Base-by-base conservation (phyloP, 2,797 vertebrate species). In the Girardinus metallicus region DNA sequence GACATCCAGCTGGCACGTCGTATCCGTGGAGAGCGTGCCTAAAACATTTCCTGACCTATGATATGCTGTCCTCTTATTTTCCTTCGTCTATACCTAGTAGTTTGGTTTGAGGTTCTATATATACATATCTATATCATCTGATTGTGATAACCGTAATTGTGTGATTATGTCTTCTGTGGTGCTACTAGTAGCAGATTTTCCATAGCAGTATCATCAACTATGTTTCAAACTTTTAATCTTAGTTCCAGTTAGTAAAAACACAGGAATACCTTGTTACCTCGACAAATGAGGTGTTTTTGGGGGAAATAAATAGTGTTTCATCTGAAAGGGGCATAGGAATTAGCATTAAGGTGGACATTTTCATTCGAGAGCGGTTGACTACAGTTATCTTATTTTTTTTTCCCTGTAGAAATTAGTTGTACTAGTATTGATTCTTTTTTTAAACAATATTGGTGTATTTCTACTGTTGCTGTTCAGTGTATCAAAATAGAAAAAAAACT, bases 1-100 rank as follows among this genome's bases (percentile, higher is more conserved):
- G 97, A 97, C 94, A 97, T 97, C 94, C 96, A 97, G 94, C 94
- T 97, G 95, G 96, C 97, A 0, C 96, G 96, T 0, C 97, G 97
- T 73, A 97, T 97, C 86, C 97, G 96, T 1, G 96, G 96, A 31
- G 97, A 97, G 77, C 95, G 96, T 0, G 96, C 96, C 68, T 97
- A 93, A 94, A 90, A 82, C 55, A 9, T 83, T 85, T 85, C 74
- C 39, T 82, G 71, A 74, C 82, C 83, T 81, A 80, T 88, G 86
- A 87, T 77, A 79, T 66, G 39, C 80, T 88, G 60, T 93, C 80
- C 77, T 91, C 73, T 89, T 76, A 80, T 91, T 90, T 83, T 89
- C 77, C 86, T 88, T 85, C 83, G 82, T 87, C 87, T 90, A 85
- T 86, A 87, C 84, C 92, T 89, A 88, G 91, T 94, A 90, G 92